Evolutionary conservation across 2,113 vertebrate genomes (phyloP).

Genomic region (Tachysurus vachellii): DNA sequence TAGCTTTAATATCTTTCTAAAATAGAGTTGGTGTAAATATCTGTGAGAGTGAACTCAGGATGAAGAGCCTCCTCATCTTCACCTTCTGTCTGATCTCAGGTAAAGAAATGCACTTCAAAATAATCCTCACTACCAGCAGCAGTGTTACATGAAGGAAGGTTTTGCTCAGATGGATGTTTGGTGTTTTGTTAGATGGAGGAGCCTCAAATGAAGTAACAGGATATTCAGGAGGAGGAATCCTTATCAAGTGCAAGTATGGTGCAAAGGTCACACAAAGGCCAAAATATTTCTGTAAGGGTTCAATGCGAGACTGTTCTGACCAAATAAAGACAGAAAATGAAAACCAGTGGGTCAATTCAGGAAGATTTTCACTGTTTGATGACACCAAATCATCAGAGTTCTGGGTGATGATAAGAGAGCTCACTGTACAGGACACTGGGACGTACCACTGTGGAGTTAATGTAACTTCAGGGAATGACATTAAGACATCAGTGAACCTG

Average conservation of each 20-base stretch:
- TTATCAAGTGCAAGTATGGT: neutral
- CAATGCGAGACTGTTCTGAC: neutral
- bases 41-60: neutral
- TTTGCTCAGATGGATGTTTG: neutral
- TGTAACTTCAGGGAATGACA: neutral
- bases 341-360: neutral
- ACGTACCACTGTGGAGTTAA: neutral
- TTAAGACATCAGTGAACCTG: neutral
- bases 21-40: too few species aligned
- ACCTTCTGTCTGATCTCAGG: slow-evolving; percentile 57
- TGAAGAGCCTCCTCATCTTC: slow-evolving; percentile 19
- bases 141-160: slow-evolving; percentile 4
- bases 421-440: neutral
- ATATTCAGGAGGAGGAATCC: neutral
- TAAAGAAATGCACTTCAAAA: slow-evolving; percentile 42
- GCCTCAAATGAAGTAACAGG: neutral
- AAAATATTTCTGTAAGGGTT: slow-evolving; percentile 5
- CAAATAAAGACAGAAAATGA: neutral
- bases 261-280: neutral
- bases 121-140: slow-evolving; percentile 13
- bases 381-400: neutral
- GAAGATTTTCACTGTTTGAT: slow-evolving; percentile 13
- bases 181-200: slow-evolving; percentile 13
- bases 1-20: too few species aligned
- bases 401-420: slow-evolving; percentile 11